Percentiles rank a stretch among this genome's conserved stretches.
These are phyloP conservation scores for Peromyscus melanophrys DNA, from an alignment of 2,797 vertebrate genomes.

Conservation along the genomic window DNA sequence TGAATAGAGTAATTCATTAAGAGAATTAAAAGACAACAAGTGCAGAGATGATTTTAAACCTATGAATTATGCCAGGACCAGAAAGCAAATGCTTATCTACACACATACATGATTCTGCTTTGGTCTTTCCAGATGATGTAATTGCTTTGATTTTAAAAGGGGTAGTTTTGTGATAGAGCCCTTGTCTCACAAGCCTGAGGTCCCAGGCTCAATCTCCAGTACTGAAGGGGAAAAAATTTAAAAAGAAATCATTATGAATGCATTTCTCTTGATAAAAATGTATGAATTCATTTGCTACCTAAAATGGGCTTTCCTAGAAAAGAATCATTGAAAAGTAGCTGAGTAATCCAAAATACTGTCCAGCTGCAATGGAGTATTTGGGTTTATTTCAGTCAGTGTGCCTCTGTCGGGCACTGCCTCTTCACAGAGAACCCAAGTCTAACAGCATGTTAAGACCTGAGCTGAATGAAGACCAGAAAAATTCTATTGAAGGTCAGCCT, in stretches of 20 bases:
- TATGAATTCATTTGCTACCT: conserved; percentile 41
- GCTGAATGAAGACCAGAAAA: conserved; percentile 32
- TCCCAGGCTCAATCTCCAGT: not conserved
- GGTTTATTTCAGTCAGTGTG: conserved; percentile 41
- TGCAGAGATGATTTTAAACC: not conserved
- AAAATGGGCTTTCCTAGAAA: not conserved
- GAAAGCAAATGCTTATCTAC: conserved; percentile 1
- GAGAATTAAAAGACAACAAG: conserved; percentile 24
- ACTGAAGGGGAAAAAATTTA: not conserved
- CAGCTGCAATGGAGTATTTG: conserved; percentile 10
- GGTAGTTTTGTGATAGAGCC: not conserved
- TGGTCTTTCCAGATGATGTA: conserved; percentile 41
- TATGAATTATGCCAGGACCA: not conserved
- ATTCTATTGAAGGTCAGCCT: conserved; percentile 33
- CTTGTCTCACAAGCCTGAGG: not conserved
- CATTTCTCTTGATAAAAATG: conserved; percentile 69
- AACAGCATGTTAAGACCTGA: conserved; percentile 12
- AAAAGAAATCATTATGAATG: conserved; percentile 21
- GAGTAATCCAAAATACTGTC: conserved; percentile 59
- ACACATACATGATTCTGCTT: not conserved
- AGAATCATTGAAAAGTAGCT: conserved; percentile 35
- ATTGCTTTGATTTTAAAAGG: conserved; percentile 60
- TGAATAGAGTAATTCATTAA: conserved; percentile 22
- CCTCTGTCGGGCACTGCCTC: conserved; percentile 49
- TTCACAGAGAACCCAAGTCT: conserved; percentile 30